Evolutionary conservation across 2,888 invertebrate species (phyloP).

Genomic region (Auanema freiburgensis): DNA sequence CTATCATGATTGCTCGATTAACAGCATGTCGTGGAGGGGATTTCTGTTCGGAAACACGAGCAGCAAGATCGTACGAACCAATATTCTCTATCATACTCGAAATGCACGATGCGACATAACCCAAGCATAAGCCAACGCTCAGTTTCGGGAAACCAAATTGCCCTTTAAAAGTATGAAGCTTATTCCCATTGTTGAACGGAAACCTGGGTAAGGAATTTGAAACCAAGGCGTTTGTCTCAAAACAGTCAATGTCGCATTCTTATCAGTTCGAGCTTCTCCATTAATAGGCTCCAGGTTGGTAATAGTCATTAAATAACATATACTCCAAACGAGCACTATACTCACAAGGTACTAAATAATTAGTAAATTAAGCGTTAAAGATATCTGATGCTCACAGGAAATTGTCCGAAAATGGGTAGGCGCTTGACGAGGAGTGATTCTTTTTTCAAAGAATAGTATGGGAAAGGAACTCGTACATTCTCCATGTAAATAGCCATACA

Average conservation of each 20-base stretch:
- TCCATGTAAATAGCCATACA: conserved; percentile 52
- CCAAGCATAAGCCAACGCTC: conserved; percentile 47
- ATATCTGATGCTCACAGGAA: conserved; percentile 41
- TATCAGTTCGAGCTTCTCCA: conserved; percentile 48
- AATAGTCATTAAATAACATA: conserved; percentile 49
- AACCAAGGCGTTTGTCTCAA: conserved; percentile 50
- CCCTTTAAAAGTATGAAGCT: conserved; percentile 39
- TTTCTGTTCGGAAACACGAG: conserved; percentile 45
- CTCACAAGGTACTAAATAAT: conserved; percentile 48
- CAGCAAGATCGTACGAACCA: conserved; percentile 40
- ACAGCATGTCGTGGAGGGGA: conserved; percentile 50
- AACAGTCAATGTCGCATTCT: conserved; percentile 44
- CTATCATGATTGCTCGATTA: conserved; percentile 54
- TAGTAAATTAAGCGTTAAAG: background rate
- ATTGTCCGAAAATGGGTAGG: conserved; percentile 52
- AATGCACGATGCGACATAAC: conserved; percentile 50
- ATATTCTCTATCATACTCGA: conserved; percentile 54
- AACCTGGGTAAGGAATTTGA: conserved; percentile 57
- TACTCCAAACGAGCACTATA: conserved; percentile 46
- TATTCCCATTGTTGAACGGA: no score
- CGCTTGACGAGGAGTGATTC: conserved; percentile 24
- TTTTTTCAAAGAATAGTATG: conserved; percentile 29
- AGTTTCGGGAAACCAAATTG: conserved; percentile 51
- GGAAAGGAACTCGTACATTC: conserved; percentile 47
- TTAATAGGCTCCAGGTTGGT: conserved; percentile 43